Evolutionary conservation across 2,797 vertebrate genomes (phyloP).

Genomic region (Acrocephalus scirpaceus): DNA sequence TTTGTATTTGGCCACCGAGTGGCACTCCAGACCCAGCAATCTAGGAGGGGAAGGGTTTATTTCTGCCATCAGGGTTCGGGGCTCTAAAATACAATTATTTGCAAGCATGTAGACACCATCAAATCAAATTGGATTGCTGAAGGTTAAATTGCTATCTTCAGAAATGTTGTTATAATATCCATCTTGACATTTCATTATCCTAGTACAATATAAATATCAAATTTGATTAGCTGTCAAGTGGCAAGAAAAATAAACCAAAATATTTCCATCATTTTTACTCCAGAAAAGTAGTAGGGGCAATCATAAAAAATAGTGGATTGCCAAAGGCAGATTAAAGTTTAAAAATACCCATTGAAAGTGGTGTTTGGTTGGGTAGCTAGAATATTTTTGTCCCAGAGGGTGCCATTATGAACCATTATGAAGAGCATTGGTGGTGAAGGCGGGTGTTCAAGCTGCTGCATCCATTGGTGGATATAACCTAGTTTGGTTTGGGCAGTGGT

Average conservation of each 20-base stretch:
- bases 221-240: constrained; percentile 22
- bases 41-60: neutral
- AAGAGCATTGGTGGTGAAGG: neutral
- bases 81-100: constrained; percentile 1
- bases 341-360: neutral
- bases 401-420: neutral
- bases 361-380: neutral
- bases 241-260: constrained; percentile 6
- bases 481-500: neutral
- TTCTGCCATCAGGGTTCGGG: neutral
- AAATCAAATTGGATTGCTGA: constrained; percentile 33
- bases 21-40: neutral
- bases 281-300: neutral
- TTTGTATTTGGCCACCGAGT: neutral
- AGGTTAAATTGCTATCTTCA: constrained; percentile 46
- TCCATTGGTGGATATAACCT: neutral
- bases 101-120: neutral
- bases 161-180: neutral
- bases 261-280: constrained; percentile 34
- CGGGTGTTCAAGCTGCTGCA: neutral
- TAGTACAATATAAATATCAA: constrained; percentile 29
- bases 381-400: neutral
- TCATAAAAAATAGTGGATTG: neutral
- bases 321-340: neutral
- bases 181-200: constrained; percentile 46